Evolutionary conservation across 2,888 invertebrate species (phyloP).

Genomic region (Pantelozetes paolii): DNA sequence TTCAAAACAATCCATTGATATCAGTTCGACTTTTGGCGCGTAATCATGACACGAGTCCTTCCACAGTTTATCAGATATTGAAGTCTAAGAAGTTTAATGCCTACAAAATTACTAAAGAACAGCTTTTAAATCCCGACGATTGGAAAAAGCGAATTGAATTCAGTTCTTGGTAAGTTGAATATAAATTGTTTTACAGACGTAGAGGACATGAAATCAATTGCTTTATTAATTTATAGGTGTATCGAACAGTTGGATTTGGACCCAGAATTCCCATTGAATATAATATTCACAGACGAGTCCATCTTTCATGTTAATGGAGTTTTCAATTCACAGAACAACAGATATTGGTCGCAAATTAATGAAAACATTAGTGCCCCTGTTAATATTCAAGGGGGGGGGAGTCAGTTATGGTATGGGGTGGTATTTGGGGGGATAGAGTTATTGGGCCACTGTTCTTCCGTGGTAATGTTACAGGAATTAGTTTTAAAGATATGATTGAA

Average conservation of each 20-base stretch:
- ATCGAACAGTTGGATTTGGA: neutral
- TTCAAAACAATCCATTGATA: too few species aligned
- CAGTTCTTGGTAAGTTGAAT: too few species aligned
- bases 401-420: slow-evolving; percentile 14
- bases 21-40: too few species aligned
- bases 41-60: too few species aligned
- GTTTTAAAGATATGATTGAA: neutral
- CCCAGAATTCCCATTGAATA: neutral
- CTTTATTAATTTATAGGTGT: neutral
- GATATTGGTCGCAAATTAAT: neutral
- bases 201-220: too few species aligned
- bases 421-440: neutral
- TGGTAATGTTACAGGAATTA: neutral
- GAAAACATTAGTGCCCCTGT: neutral
- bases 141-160: too few species aligned
- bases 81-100: too few species aligned
- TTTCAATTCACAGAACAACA: neutral
- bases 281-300: neutral
- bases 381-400: neutral
- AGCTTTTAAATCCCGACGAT: too few species aligned
- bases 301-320: neutral
- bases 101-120: too few species aligned
- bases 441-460: neutral
- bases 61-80: too few species aligned
- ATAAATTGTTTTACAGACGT: too few species aligned